phyloP scores from a whole-genome alignment of 2,113 vertebrate species.

The Campylomormyrus tamandua region DNA sequence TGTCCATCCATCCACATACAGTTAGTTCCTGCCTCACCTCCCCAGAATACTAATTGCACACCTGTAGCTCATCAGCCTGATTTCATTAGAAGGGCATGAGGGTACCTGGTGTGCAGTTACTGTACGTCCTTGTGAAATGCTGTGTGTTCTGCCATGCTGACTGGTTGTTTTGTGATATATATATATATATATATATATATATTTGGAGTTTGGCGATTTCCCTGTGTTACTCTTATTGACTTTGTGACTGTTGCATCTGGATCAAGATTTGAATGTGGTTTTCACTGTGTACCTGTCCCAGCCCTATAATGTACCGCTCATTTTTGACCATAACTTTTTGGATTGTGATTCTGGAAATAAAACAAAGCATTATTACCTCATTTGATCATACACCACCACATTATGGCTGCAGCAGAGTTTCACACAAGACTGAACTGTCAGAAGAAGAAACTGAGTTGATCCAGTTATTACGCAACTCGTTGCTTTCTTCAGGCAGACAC shows the following conservation, averaged over 20 bases:
- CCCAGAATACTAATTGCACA: neutral
- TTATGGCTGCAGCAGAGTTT: neutral
- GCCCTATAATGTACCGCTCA: neutral
- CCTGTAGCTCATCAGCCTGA: neutral
- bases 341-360: neutral
- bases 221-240: neutral
- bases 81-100: neutral
- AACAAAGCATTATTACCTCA: neutral
- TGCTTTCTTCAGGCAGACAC: neutral
- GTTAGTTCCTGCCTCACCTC: neutral
- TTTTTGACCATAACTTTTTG: neutral
- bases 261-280: neutral
- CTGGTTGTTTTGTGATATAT: neutral
- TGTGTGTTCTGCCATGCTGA: neutral
- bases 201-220: neutral
- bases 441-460: neutral
- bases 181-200: too few relatives aligned
- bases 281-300: neutral
- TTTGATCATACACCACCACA: neutral
- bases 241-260: neutral
- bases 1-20: neutral
- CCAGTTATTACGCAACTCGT: neutral
- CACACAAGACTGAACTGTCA: neutral
- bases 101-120: neutral
- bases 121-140: neutral